Conservation (phyloP, 2,113 vertebrate genomes). For the Trachemys scripta region DNA sequence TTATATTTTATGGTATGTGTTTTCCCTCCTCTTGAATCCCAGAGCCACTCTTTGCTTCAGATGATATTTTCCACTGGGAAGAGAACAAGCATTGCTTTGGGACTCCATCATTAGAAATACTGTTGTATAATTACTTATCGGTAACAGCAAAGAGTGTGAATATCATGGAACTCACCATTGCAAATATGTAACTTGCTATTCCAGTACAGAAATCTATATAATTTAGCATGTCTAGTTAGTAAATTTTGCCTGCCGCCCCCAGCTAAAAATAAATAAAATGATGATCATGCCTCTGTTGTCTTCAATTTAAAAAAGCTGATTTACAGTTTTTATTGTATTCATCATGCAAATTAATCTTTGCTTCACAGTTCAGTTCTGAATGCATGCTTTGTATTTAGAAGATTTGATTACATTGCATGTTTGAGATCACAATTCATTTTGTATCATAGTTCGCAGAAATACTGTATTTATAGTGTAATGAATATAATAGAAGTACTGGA, state of each 20-base stretch:
- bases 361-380: conserved; percentile 49
- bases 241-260: conserved; percentile 19
- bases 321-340: conserved; percentile 50
- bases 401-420: conserved; percentile 23
- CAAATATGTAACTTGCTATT: conserved; percentile 65
- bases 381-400: conserved; percentile 39
- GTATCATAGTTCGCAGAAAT: conserved; percentile 6
- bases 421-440: conserved; percentile 45
- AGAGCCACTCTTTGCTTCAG: conserved; percentile 81
- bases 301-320: conserved; percentile 44
- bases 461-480: conserved; percentile 21
- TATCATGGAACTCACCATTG: conserved; percentile 56
- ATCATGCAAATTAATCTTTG: conserved; percentile 54
- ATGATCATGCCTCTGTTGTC: conserved; percentile 27
- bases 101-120: conserved; percentile 77
- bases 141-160: conserved; percentile 74
- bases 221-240: conserved; percentile 15
- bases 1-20: conserved; percentile 90
- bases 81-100: conserved; percentile 74
- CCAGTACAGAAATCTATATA: conserved; percentile 47
- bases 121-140: conserved; percentile 79
- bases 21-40: conserved; percentile 85
- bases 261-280: conserved; percentile 8
- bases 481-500: conserved; percentile 1
- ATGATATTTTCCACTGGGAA: conserved; percentile 82